Percentiles rank a stretch among this genome's conserved stretches.
These are phyloP conservation scores for Drosophila arawakana DNA, from an alignment of 1,140 invertebrate species.

Conservation along the genomic window DNA sequence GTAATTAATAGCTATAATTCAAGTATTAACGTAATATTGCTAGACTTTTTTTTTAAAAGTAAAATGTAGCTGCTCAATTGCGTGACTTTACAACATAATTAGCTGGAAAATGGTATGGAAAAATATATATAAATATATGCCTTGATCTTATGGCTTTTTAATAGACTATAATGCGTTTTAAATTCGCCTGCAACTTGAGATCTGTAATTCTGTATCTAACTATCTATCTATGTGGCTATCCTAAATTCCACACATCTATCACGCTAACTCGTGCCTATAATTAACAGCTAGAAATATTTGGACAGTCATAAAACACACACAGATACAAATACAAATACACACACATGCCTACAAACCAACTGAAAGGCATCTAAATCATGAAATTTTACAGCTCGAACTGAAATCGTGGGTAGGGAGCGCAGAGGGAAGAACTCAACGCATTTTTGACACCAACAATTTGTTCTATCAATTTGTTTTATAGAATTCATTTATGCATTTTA, in stretches of 20 bases:
- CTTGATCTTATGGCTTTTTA: slow-evolving; percentile 66
- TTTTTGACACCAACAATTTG: slow-evolving; percentile 78
- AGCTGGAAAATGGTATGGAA: slow-evolving; percentile 28
- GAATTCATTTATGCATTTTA: slow-evolving; percentile 77
- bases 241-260: slow-evolving; percentile 51
- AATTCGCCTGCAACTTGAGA: slow-evolving; percentile 32
- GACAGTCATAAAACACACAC: slow-evolving; percentile 57
- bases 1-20: slow-evolving; percentile 21
- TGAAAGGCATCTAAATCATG: slow-evolving; percentile 47
- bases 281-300: slow-evolving; percentile 79
- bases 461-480: slow-evolving; percentile 66
- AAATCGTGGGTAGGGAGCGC: not conserved
- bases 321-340: slow-evolving; percentile 16
- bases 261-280: slow-evolving; percentile 78
- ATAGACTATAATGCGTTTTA: slow-evolving; percentile 70
- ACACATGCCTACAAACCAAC: not conserved
- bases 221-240: not conserved
- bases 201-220: slow-evolving; percentile 6
- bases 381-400: not conserved
- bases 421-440: not conserved
- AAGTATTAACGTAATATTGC: slow-evolving; percentile 12
- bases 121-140: not conserved
- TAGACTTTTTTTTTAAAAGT: not conserved
- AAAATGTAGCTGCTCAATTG: slow-evolving; percentile 21
- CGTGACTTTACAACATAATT: slow-evolving; percentile 77